phyloP scores from a whole-genome alignment of 2,113 vertebrate species.

The Amphiprion percula region DNA sequence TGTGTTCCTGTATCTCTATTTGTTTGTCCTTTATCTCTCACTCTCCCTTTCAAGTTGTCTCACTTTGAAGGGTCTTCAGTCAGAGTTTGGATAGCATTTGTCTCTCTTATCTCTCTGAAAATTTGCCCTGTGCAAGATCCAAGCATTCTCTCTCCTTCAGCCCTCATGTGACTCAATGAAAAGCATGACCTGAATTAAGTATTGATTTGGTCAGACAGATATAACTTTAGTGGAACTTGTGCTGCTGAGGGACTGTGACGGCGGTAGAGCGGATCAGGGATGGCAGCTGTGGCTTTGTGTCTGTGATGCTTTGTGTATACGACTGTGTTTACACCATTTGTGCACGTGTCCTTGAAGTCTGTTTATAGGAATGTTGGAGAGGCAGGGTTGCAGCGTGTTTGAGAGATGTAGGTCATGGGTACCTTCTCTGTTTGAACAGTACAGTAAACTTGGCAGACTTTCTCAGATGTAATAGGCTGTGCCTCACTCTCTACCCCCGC shows the following conservation, averaged over 20 bases:
- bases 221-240: background rate
- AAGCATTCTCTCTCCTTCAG: constrained; percentile 10
- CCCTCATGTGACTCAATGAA: constrained; percentile 13
- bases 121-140: constrained; percentile 31
- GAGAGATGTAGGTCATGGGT: constrained; percentile 71
- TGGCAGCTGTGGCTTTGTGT: background rate
- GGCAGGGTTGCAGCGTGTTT: background rate
- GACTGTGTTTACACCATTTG: constrained; percentile 6
- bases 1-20: background rate
- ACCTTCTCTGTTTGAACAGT: constrained; percentile 57
- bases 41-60: constrained; percentile 52
- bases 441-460: constrained; percentile 59
- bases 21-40: constrained; percentile 35
- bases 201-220: constrained; percentile 30
- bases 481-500: background rate
- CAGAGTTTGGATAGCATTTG: constrained; percentile 43
- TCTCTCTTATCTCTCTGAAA: constrained; percentile 60
- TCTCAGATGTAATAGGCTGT: constrained; percentile 34
- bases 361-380: constrained; percentile 9
- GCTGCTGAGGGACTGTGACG: background rate
- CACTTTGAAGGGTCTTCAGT: constrained; percentile 63
- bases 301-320: background rate
- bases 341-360: background rate
- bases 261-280: background rate
- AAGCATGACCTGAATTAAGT: constrained; percentile 21